These are phyloP conservation scores for Neogobius melanostomus DNA, from an alignment of 2,113 vertebrate genomes.

Conservation along the genomic window DNA sequence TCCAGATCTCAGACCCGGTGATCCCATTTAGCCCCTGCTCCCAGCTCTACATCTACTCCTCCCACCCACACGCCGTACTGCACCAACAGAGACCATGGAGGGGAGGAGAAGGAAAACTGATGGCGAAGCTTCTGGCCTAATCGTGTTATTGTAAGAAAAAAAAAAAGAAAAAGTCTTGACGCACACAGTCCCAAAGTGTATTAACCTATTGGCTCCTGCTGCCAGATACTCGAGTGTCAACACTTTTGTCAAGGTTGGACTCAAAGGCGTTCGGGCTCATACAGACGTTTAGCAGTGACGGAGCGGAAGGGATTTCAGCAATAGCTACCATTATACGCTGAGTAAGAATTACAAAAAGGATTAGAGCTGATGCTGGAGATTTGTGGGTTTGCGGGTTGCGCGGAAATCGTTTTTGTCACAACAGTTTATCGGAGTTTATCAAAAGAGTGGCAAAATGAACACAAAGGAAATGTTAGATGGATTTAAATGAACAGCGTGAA, in stretches of 20 bases:
- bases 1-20: conserved; percentile 40
- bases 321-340: conserved; percentile 12
- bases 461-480: too few relatives aligned
- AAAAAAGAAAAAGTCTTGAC: conserved; percentile 10
- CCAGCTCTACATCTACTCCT: not conserved
- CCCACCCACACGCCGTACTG: conserved; percentile 3
- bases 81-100: conserved; percentile 29
- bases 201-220: conserved; percentile 59
- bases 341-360: conserved; percentile 2
- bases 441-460: too few relatives aligned
- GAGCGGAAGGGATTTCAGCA: conserved; percentile 10
- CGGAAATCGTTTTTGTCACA: not conserved
- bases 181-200: conserved; percentile 39
- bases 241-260: conserved; percentile 61
- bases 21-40: conserved; percentile 53
- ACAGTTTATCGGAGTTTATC: not conserved
- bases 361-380: conserved; percentile 1
- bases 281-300: conserved; percentile 11
- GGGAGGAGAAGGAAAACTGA: conserved; percentile 38
- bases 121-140: conserved; percentile 61
- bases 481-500: too few relatives aligned
- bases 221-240: conserved; percentile 47
- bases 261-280: conserved; percentile 32
- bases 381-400: not conserved
- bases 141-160: conserved; percentile 46